Base-by-base conservation (phyloP, 2,888 invertebrate species). In the Zygaena filipendulae region DNA sequence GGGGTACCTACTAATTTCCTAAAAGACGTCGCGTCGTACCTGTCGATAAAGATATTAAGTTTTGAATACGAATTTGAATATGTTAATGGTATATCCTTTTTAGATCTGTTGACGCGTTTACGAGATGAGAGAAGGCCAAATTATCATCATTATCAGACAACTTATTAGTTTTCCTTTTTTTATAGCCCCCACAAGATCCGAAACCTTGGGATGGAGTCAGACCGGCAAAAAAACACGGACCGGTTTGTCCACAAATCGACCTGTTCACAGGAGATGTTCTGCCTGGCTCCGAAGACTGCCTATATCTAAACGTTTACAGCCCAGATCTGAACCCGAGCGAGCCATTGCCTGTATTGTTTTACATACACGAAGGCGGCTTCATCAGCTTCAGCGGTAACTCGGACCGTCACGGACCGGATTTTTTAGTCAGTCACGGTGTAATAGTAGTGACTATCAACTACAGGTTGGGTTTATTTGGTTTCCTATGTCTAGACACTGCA, bases 391-490 rank as follows among this genome's bases (percentile, higher is more conserved):
- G 59, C 32, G 69, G 70, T 4, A 48, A 66, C 27, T 56, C 63
- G 11, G 46, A 57, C 9, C 3, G 57, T 0, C 68, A 63, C 24
- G 71, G 70, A 0, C 77, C 79, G 2, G 59, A 75, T 25, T 71
- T 60, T 29, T 50, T 79, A 0, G 32, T 77, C 5, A 54, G 50
- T 32, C 55, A 68, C 23, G 61, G 49, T 10, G 54, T 79, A 1
- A 40, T 77, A 3, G 38, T 77, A 1, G 70, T 79, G 4, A 72
- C 75, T 0, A 29, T 71, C 3, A 79, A 79, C 37, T 79, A 75
- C 32, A 59, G 79, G 36, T 43, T 77, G 2, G 68, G 59, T 34
- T 50, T 51, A 0, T 45, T 77, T 0, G 79, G 79, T 2, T 79
- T 69, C 21, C 58, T 79, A 1, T 57, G 56, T 3, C 42, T 79